phyloP scores from a whole-genome alignment of 2,888 invertebrate species.

The Trissolcus japonicus region DNA sequence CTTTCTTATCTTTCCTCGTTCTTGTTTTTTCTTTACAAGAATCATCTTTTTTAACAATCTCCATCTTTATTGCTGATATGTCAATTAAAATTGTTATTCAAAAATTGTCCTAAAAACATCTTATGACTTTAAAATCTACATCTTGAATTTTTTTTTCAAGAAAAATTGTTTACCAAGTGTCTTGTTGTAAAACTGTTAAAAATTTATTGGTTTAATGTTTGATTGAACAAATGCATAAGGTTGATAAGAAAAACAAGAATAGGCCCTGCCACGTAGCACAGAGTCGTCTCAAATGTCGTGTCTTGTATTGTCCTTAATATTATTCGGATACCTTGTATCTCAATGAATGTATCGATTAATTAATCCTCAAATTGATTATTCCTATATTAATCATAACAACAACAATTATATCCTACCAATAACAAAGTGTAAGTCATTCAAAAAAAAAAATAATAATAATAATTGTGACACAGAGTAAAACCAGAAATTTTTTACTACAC shows the following conservation, averaged over 20 bases:
- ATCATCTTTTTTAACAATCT: too few species aligned
- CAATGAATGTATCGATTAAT: slow-evolving; percentile 24
- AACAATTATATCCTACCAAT: slow-evolving; percentile 50
- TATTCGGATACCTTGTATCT: slow-evolving; percentile 35
- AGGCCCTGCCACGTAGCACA: slow-evolving; percentile 52
- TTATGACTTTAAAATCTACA: too few species aligned
- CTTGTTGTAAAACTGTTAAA: too few species aligned
- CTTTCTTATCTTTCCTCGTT: slow-evolving; percentile 25
- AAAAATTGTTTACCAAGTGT: too few species aligned
- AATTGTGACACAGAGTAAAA: slow-evolving; percentile 38
- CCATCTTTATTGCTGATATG: too few species aligned
- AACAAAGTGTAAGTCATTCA: slow-evolving; percentile 48
- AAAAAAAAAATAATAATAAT: slow-evolving; percentile 22
- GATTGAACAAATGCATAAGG: slow-evolving; percentile 1
- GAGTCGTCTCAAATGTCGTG: slow-evolving; percentile 43
- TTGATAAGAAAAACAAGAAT: slow-evolving; percentile 53
- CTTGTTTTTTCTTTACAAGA: too few species aligned
- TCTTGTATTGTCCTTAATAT: slow-evolving; percentile 50
- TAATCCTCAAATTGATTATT: slow-evolving; percentile 20
- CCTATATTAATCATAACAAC: slow-evolving; percentile 47
- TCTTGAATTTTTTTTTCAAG: too few species aligned
- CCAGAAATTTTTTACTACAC: slow-evolving; percentile 21
- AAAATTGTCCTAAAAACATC: too few species aligned
- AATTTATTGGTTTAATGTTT: not conserved
- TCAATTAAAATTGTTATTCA: too few species aligned